Percentiles rank a stretch among this genome's conserved stretches.
These are phyloP conservation scores for Lepus americanus DNA, from an alignment of 2,113 vertebrate species.

Conservation along the genomic window DNA sequence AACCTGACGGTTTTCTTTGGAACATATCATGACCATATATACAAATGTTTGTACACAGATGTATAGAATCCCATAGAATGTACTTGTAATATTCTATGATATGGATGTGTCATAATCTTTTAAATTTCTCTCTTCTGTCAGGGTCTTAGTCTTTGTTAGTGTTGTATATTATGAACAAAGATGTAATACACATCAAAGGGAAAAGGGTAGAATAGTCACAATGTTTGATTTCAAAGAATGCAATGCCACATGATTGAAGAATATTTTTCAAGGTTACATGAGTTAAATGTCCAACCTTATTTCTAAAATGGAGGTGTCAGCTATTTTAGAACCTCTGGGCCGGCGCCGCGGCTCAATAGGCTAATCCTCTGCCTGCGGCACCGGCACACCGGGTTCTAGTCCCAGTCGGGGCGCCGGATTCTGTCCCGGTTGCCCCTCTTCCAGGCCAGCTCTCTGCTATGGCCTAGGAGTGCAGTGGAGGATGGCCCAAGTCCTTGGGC, in stretches of 20 bases:
- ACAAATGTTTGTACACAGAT: neutral
- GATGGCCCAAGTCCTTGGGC: no score
- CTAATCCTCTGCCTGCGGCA: no score
- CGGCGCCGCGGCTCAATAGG: no score
- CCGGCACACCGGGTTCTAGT: no score
- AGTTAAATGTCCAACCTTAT: neutral
- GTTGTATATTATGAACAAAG: neutral
- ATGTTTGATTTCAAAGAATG: conserved; percentile 33
- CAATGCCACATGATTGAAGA: neutral
- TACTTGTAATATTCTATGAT: neutral
- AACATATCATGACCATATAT: neutral
- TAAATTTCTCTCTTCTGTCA: neutral
- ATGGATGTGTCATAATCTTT: neutral
- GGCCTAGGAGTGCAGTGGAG: no score
- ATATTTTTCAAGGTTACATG: conserved; percentile 1
- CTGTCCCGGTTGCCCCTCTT: no score
- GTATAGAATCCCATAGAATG: neutral
- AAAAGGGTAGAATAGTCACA: neutral
- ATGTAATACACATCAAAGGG: neutral
- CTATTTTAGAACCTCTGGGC: neutral
- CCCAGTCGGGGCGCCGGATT: no score
- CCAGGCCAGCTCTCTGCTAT: no score
- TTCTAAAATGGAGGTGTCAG: conserved; percentile 15
- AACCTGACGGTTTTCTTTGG: neutral
- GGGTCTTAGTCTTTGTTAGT: neutral